phyloP scores from a whole-genome alignment of 1,140 invertebrate species.

The Palaemon carinicauda region DNA sequence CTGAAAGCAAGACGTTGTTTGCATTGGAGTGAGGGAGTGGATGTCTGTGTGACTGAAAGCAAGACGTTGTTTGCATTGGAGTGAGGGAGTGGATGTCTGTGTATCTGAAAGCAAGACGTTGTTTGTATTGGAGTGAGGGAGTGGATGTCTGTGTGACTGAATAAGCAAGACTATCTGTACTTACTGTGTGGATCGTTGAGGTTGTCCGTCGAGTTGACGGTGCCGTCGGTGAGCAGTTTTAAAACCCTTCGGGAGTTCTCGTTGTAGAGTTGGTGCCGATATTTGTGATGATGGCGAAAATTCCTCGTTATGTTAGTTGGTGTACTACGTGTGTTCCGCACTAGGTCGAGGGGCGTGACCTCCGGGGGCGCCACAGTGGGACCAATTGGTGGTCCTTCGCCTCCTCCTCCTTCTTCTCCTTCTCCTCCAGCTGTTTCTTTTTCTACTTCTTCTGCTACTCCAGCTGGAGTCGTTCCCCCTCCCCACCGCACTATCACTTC shows the following conservation, averaged over 20 bases:
- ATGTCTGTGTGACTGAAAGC: too few species aligned
- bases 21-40: too few species aligned
- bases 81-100: too few species aligned
- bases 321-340: conserved; percentile 29
- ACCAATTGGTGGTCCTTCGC: background rate
- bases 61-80: too few species aligned
- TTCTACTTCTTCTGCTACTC: background rate
- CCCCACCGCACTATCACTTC: background rate
- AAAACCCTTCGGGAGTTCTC: conserved; percentile 36
- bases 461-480: conserved; percentile 7
- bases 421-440: too few species aligned
- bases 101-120: too few species aligned
- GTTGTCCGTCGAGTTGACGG: conserved; percentile 28
- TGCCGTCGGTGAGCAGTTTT: conserved; percentile 41
- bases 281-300: conserved; percentile 38
- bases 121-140: too few species aligned
- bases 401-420: background rate
- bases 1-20: too few species aligned
- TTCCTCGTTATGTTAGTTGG: conserved; percentile 40
- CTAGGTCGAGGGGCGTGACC: conserved; percentile 20
- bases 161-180: background rate
- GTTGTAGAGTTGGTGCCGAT: conserved; percentile 36
- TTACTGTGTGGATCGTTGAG: conserved; percentile 42
- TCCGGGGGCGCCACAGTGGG: background rate
- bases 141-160: background rate